Conservation (phyloP, 1,140 invertebrate species). For the Microplitis demolitor region DNA sequence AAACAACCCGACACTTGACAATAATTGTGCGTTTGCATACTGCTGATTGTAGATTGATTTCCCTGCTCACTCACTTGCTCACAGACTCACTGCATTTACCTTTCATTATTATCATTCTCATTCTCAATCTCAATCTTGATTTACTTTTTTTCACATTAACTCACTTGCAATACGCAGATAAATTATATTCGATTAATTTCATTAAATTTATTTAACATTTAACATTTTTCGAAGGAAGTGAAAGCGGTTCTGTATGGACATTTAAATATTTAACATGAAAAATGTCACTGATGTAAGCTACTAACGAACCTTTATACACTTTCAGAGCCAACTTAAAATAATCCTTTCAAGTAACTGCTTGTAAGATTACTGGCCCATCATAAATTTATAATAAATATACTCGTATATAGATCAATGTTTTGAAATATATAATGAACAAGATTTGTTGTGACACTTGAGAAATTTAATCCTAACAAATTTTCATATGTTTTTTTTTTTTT, state of each 20-base stretch:
- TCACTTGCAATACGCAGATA: background rate
- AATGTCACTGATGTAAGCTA: background rate
- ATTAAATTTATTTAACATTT: background rate
- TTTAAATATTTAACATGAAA: background rate
- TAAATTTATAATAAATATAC: background rate
- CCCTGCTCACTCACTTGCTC: background rate
- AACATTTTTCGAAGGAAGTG: background rate
- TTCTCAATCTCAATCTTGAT: background rate
- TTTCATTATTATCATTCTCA: too few species aligned
- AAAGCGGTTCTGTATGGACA: background rate
- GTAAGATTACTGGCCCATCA: background rate
- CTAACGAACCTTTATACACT: constrained; percentile 1
- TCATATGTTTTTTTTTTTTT: too few species aligned
- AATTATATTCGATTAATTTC: constrained; percentile 5
- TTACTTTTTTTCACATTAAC: background rate
- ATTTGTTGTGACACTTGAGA: background rate
- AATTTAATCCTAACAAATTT: too few species aligned
- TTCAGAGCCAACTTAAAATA: background rate
- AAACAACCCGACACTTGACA: constrained; percentile 12
- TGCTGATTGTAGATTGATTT: constrained; percentile 2
- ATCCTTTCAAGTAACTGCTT: background rate
- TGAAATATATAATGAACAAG: constrained; percentile 4
- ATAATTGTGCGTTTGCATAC: constrained; percentile 28
- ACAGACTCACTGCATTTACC: too few species aligned
- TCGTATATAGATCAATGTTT: background rate